Evolutionary conservation across 2,888 invertebrate genomes (phyloP), one percentile per base, ranked within the genome.

Genomic region (Encarsia formosa): DNA sequence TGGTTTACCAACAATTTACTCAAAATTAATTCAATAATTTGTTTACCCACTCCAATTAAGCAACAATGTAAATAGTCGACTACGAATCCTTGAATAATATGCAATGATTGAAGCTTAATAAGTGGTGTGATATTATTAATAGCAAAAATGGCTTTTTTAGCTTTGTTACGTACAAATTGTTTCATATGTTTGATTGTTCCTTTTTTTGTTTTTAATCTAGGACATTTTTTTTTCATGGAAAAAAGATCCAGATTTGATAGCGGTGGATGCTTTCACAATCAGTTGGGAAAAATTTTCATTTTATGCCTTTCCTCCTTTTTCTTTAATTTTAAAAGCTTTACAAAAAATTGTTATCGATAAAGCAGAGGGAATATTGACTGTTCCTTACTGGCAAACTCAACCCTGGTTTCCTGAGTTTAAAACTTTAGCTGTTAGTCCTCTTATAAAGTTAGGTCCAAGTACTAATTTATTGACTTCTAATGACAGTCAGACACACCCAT

Each of bases 361-460:
- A 49, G 63, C 66, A 4, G 48, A 49, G 20, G 65, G 65, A 5
- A 62, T 67, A 32, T 37, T 68, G 5, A 63, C 67, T 5, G 63
- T 63, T 6, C 67, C 62, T n/a, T 23, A 46, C 16, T 68, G 60
- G 67, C 57, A 56, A n/a, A 57, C 58, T 2, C 65, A 66, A 49
- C 58, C 63, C 0, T 68, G 65, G 66, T n/a, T n/a, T n/a, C n/a
- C n/a, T n/a, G n/a, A n/a, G n/a, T n/a, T n/a, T n/a, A n/a, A n/a
- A n/a, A n/a, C 67, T 53, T 15, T 55, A n/a, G 9, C 39, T 1
- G 38, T 39, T 11, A 41, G 8, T 35, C n/a, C 23, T 3, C 31
- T 47, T 2, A 29, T 56, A 13, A 13, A 22, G 11, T 43, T 64
- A 23, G 20, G 42, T 4, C 61, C 63, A n/a, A 29, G 50, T 13